Evolutionary conservation across 2,113 vertebrate species (phyloP), one percentile per base, ranked within the genome.

Genomic region (Platysteira castanea): DNA sequence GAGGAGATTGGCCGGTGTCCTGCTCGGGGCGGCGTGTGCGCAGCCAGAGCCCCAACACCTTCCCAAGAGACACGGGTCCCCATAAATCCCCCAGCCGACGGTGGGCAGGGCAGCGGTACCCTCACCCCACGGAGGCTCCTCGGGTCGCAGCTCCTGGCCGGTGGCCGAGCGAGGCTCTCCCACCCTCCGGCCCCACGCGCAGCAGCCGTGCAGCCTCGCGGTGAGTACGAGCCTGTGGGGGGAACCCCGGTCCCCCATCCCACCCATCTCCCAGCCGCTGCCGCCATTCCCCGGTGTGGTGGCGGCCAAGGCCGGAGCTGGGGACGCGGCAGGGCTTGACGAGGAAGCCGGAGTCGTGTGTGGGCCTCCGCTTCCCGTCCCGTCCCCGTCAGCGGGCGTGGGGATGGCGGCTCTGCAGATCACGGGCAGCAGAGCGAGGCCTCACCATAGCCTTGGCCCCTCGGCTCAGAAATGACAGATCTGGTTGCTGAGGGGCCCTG

Each of bases 1-100:
- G 96, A 95, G 94, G 96, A 95, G 96, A 96, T 95, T 95, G 93
- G 93, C 89, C 7, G 46, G 81, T 90, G 96, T 96, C 95, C 95
- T 92, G 91, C 87, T 18, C 28, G 10, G 78, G 56, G 30, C 59
- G 70, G 84, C 3, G 92, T 91, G 89, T 57, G 81, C 54, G 37
- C 87, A 85, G 87, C 50, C 95, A 94, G 96, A 97, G 57, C 74
- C 95, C 93, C 88, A 11, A 86, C 93, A 91, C 91, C 91, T 95
- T 96, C 95, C 68, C 68, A 0, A 46, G 13, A 6, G 84, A 80
- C 64, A 1, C 80, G 0, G 93, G 73, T 69, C 77, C 87, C 91
- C 90, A 91, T 94, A 92, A 91, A 94, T 94, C 84, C 59, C 80
- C 89, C 91, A 6, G n/a, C 59, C 35, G 2, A 2, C 42, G 1